Evolutionary conservation across 2,113 vertebrate genomes (phyloP).

Genomic region (Rhea pennata): DNA sequence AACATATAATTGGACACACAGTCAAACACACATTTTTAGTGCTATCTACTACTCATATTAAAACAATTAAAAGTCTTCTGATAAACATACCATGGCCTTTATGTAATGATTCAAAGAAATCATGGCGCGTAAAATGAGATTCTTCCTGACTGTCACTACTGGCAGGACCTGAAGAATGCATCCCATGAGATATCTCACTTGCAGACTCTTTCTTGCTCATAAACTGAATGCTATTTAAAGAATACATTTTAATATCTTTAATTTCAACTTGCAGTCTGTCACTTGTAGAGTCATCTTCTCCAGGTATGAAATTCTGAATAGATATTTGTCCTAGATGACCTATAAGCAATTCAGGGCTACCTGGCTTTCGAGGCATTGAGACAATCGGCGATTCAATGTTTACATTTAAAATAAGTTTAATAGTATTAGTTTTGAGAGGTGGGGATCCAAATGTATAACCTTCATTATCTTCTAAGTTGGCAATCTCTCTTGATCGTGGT

Average conservation of each 20-base stretch:
- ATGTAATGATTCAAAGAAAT: constrained; percentile 93
- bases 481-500: constrained; percentile 77
- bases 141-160: constrained; percentile 81
- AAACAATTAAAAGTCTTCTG: neutral
- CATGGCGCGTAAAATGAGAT: constrained; percentile 89
- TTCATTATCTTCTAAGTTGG: constrained; percentile 80
- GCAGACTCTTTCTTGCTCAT: constrained; percentile 70
- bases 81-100: constrained; percentile 88
- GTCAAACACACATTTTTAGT: neutral
- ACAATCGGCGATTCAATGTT: constrained; percentile 95
- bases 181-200: neutral
- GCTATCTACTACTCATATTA: neutral
- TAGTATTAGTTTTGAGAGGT: constrained; percentile 76
- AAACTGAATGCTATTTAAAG: constrained; percentile 87
- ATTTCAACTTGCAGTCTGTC: constrained; percentile 92
- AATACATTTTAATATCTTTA: constrained; percentile 95
- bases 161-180: constrained; percentile 49
- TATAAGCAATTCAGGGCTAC: constrained; percentile 91
- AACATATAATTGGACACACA: neutral
- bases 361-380: constrained; percentile 91
- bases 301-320: constrained; percentile 91
- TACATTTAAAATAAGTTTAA: constrained; percentile 92
- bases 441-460: constrained; percentile 53
- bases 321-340: constrained; percentile 94
- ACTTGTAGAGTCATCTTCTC: constrained; percentile 83